A percentile compares a stretch with the other conserved stretches of the same genome.
Conservation (phyloP, 2,888 invertebrate genomes). For the Hypsopygia costalis region DNA sequence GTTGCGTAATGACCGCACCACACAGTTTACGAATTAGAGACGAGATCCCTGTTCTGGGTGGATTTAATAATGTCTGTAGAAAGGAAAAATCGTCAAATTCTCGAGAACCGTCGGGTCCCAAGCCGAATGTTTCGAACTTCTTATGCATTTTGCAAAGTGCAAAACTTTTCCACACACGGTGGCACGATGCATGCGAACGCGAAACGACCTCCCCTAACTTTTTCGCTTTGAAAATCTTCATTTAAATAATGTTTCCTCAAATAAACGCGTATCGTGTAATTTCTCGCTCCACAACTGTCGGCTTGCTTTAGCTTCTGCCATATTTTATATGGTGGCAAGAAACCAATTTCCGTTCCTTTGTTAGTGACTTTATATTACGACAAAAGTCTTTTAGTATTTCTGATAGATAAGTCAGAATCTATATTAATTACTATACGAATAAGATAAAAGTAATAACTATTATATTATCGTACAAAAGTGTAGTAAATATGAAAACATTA, state of each 20-base stretch:
- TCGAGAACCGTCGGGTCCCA: slow-evolving; percentile 37
- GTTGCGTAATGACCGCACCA: slow-evolving; percentile 39
- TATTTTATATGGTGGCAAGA: slow-evolving; percentile 15
- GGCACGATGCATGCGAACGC: slow-evolving; percentile 53
- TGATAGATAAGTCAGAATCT: too few species aligned
- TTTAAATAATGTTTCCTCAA: slow-evolving; percentile 55
- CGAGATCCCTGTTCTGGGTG: slow-evolving; percentile 21
- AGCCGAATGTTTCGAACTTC: slow-evolving; percentile 53
- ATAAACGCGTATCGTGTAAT: slow-evolving; percentile 44
- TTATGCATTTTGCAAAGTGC: slow-evolving; percentile 67
- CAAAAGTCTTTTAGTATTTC: slow-evolving; percentile 1
- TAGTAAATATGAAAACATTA: too few species aligned
- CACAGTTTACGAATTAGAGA: slow-evolving; percentile 40
- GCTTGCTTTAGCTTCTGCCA: slow-evolving; percentile 21
- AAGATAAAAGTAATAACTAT: not conserved
- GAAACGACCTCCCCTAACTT: slow-evolving; percentile 47
- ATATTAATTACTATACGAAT: too few species aligned
- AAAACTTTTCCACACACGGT: slow-evolving; percentile 59
- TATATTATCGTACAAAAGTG: too few species aligned
- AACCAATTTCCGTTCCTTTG: slow-evolving; percentile 9
- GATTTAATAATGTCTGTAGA: slow-evolving; percentile 30
- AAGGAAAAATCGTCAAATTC: slow-evolving; percentile 30
- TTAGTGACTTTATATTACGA: slow-evolving; percentile 7
- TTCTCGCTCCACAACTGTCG: slow-evolving; percentile 30
- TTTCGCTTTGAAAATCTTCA: slow-evolving; percentile 57